Conservation (phyloP, 2,888 invertebrate species). For the Pseudococcus longispinus region DNA sequence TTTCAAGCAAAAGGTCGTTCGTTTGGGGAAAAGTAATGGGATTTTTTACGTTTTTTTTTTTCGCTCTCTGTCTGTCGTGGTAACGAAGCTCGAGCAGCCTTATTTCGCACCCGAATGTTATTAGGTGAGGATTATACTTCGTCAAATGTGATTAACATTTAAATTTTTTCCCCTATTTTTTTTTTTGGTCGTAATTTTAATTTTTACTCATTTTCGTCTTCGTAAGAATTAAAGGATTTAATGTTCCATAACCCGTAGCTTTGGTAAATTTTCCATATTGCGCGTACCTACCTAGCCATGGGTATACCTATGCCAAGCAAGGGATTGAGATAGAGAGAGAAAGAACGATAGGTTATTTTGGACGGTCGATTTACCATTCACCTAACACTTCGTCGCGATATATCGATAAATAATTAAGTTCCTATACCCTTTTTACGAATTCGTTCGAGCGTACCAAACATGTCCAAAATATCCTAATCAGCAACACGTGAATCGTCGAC, state of each 20-base stretch:
- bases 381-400: background rate
- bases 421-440: conserved; percentile 1
- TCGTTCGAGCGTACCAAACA: conserved; percentile 1
- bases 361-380: background rate
- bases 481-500: conserved; percentile 5
- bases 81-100: conserved; percentile 10
- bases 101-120: conserved; percentile 54
- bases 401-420: conserved; percentile 35
- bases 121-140: conserved; percentile 57
- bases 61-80: background rate
- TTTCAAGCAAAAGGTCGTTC: conserved; percentile 47
- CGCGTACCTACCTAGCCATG: background rate
- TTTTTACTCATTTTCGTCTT: conserved; percentile 37
- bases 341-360: background rate
- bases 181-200: conserved; percentile 19
- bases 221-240: conserved; percentile 50
- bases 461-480: conserved; percentile 37
- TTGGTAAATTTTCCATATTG: background rate
- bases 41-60: conserved; percentile 39
- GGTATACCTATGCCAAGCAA: background rate
- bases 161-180: conserved; percentile 14
- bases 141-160: conserved; percentile 57
- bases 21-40: conserved; percentile 54
- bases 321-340: background rate
- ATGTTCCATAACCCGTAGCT: background rate